These are phyloP conservation scores for Eudyptes chrysolophus DNA, from an alignment of 2,113 vertebrate genomes.

Conservation along the genomic window DNA sequence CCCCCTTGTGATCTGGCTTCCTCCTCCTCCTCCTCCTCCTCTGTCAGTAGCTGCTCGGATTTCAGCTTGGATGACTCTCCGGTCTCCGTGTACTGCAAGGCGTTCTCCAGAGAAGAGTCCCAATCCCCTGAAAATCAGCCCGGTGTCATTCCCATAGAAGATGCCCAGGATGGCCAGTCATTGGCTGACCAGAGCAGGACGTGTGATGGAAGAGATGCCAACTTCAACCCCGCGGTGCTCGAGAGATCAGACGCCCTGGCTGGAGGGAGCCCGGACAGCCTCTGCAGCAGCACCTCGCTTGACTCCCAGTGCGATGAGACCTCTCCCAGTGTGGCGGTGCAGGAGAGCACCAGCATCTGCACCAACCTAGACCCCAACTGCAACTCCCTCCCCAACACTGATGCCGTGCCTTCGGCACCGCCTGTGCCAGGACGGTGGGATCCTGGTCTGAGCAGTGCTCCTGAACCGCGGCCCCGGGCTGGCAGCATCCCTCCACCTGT, in stretches of 20 bases:
- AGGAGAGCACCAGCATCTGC: not conserved
- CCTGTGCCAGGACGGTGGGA: not conserved
- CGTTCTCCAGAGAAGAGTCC: slow-evolving; percentile 63
- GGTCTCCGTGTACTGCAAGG: slow-evolving; percentile 76
- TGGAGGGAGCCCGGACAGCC: slow-evolving; percentile 68
- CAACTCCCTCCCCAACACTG: slow-evolving; percentile 53
- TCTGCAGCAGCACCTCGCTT: slow-evolving; percentile 57
- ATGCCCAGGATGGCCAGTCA: not conserved
- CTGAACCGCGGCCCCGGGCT: not conserved
- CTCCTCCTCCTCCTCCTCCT: slow-evolving; percentile 64
- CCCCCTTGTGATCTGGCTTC: slow-evolving; percentile 82
- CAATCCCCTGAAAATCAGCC: slow-evolving; percentile 49
- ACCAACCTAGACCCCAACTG: slow-evolving; percentile 71
- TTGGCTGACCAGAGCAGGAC: not conserved
- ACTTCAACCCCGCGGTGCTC: not conserved
- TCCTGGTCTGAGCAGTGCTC: not conserved
- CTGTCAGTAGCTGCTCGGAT: slow-evolving; percentile 94
- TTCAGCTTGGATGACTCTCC: slow-evolving; percentile 88
- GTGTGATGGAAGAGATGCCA: not conserved
- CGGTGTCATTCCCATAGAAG: not conserved
- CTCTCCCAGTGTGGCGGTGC: not conserved
- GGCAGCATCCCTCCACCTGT: not conserved
- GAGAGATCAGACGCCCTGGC: rapidly evolving
- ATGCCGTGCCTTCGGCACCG: not conserved
- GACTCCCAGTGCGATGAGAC: not conserved